Conservation (phyloP, 2,797 vertebrate genomes). For the Urocyon cinereoargenteus region DNA sequence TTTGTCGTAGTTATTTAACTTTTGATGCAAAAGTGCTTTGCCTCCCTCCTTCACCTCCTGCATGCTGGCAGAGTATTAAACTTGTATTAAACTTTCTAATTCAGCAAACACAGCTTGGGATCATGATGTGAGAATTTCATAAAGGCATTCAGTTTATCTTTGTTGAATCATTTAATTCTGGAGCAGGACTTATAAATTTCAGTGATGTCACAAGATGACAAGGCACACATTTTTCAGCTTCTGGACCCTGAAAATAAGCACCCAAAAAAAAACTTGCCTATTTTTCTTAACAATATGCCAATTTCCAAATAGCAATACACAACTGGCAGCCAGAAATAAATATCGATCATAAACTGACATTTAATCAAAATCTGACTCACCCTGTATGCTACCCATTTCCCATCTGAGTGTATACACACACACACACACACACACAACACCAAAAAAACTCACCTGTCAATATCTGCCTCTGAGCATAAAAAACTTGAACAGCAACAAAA, state of each 20-base stretch:
- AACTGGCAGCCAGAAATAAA: conserved; percentile 42
- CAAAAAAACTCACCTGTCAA: neutral
- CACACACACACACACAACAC: neutral
- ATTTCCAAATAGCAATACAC: conserved; percentile 11
- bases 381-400: neutral
- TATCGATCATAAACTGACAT: neutral
- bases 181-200: conserved; percentile 41
- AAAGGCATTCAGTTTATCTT: conserved; percentile 42
- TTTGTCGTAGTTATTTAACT: conserved; percentile 25
- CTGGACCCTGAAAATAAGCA: conserved; percentile 44
- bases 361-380: conserved; percentile 47
- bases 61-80: conserved; percentile 26
- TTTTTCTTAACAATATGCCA: neutral
- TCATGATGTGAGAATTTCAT: conserved; percentile 53
- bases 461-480: conserved; percentile 39
- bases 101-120: neutral
- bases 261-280: neutral
- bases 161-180: conserved; percentile 62
- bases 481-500: conserved; percentile 29
- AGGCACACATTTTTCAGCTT: conserved; percentile 48
- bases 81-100: conserved; percentile 21
- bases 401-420: neutral
- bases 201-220: conserved; percentile 64
- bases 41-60: neutral
- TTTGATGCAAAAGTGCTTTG: conserved; percentile 28